Conservation (phyloP, 2,113 vertebrate species). For the Parus major region DNA sequence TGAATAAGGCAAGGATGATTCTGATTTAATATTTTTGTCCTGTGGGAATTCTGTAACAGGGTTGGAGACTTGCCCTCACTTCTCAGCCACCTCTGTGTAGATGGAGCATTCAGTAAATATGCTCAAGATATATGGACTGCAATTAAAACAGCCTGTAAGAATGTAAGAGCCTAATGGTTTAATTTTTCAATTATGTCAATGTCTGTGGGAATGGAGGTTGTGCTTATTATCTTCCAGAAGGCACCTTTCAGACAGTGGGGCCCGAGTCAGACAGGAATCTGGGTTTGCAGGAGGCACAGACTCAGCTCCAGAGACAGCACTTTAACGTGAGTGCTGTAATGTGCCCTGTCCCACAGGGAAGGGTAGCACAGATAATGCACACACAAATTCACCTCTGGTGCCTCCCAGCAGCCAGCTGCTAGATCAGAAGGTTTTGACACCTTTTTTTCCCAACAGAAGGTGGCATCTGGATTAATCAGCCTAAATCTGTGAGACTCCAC, state of each 20-base stretch:
- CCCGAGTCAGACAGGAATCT: background rate
- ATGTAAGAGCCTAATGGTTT: constrained; percentile 19
- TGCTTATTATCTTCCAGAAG: constrained; percentile 18
- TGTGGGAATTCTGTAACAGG: background rate
- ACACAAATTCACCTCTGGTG: background rate
- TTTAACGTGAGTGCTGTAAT: background rate
- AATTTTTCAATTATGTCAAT: constrained; percentile 43
- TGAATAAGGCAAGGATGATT: background rate
- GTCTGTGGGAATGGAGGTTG: constrained; percentile 23
- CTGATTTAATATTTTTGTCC: background rate
- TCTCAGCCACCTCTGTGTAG: background rate
- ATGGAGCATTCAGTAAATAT: background rate
- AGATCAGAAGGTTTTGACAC: background rate
- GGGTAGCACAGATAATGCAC: background rate
- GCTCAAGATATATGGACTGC: constrained; percentile 1
- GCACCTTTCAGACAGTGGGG: background rate
- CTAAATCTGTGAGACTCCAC: background rate
- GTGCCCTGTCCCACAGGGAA: background rate
- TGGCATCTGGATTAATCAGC: background rate
- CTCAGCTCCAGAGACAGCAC: background rate
- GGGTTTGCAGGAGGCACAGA: background rate
- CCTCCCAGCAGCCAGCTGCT: background rate
- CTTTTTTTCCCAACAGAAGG: background rate
- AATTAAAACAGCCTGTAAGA: constrained; percentile 39
- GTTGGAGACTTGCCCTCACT: background rate